Evolutionary conservation across 1,140 invertebrate species (phyloP).

Genomic region (Campoletis sonorensis): DNA sequence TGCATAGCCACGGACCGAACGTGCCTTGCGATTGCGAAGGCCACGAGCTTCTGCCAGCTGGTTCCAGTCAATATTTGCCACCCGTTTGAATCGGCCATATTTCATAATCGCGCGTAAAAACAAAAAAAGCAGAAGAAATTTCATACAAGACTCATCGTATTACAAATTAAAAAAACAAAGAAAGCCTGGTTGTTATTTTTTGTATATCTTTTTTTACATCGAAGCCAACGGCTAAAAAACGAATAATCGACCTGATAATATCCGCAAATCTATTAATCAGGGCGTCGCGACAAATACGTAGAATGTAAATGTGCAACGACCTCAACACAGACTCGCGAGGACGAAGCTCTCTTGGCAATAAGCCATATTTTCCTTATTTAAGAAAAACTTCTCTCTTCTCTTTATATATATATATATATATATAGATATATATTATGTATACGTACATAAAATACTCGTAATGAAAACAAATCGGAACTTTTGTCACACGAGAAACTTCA

Average conservation of each 20-base stretch:
- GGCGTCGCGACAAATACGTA: too few species aligned
- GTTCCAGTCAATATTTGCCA: constrained; percentile 70
- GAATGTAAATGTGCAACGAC: too few species aligned
- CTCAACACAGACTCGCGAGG: too few species aligned
- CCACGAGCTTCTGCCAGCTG: constrained; percentile 62
- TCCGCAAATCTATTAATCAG: too few species aligned
- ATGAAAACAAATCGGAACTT: not conserved
- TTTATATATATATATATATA: constrained; percentile 12
- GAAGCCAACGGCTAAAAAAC: too few species aligned
- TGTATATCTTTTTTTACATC: not conserved
- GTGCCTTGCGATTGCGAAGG: constrained; percentile 66
- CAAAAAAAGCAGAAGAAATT: too few species aligned
- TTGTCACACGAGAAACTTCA: not conserved
- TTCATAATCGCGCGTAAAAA: too few species aligned
- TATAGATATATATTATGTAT: constrained; percentile 35
- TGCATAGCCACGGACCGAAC: constrained; percentile 49
- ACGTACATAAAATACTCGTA: not conserved
- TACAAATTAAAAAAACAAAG: constrained; percentile 18
- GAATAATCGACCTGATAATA: too few species aligned
- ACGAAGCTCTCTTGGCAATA: too few species aligned
- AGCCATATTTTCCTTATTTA: too few species aligned
- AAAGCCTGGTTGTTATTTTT: constrained; percentile 13
- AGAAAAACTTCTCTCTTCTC: too few species aligned
- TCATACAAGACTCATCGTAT: too few species aligned
- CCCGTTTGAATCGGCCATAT: constrained; percentile 59